phyloP scores from a whole-genome alignment of 2,797 vertebrate genomes.

The Diceros bicornis region DNA sequence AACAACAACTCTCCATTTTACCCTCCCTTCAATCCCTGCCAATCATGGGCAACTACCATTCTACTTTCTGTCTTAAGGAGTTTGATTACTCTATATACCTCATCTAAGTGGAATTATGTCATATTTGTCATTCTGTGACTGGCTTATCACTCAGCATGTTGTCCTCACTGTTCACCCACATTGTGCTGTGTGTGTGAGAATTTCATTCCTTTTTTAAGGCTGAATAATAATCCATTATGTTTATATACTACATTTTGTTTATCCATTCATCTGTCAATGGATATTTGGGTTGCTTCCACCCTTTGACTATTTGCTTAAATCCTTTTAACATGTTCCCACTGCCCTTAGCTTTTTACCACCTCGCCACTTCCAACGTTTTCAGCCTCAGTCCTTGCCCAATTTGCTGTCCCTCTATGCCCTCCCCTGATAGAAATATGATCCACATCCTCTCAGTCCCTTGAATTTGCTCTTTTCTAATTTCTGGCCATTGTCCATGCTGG shows the following conservation, averaged over 20 bases:
- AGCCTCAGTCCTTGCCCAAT: neutral
- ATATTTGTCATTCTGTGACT: too few relatives aligned
- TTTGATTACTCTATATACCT: too few relatives aligned
- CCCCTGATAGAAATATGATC: rapidly evolving
- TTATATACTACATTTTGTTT: too few relatives aligned
- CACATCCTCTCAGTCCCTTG: neutral
- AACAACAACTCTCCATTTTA: neutral
- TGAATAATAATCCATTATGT: neutral
- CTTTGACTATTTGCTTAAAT: neutral
- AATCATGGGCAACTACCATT: neutral
- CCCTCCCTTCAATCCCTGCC: too few relatives aligned
- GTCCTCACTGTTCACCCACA: neutral
- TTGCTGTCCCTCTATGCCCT: rapidly evolving
- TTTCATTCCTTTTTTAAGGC: neutral
- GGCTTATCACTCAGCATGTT: rapidly evolving
- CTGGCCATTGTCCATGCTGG: neutral
- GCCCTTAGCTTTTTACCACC: neutral
- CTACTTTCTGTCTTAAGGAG: neutral
- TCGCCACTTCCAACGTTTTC: neutral
- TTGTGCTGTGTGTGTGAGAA: rapidly evolving
- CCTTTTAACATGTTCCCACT: neutral
- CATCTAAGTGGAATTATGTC: too few relatives aligned
- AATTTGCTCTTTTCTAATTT: neutral
- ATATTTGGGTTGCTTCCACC: neutral
- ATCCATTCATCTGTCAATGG: neutral